Base-by-base conservation (phyloP, 2,113 vertebrate genomes). In the Himantopus leucocephalus region DNA sequence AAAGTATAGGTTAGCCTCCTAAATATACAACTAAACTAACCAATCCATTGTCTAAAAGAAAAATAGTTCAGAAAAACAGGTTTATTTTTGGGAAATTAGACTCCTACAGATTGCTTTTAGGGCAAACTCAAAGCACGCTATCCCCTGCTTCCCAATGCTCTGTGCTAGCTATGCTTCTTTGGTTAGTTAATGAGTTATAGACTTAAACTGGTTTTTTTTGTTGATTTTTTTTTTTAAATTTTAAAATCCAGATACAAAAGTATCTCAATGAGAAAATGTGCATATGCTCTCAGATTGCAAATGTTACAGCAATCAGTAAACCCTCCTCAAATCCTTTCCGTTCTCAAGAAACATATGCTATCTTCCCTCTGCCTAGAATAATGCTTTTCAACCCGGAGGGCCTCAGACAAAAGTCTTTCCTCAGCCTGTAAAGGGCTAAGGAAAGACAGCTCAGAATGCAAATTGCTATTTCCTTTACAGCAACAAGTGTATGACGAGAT, bases 141-240 rank as follows among this genome's bases (percentile, higher is more conserved):
- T 34, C 6, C 56, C 43, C 20, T 81, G 7, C 56, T 58, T 79
- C 64, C 66, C 41, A 58, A 14, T 4, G 59, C 35, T 89, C 73
- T 87, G 55, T 55, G 56, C 88, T 60, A 83, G 56, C 34, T 75
- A 55, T 45, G 60, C 37, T 58, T 91, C 94, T 95, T 96, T 95
- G 89, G 92, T 85, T 84, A 94, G 89, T 91, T 92, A 87, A 66
- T 43, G 34, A 93, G n/a, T 78, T 85, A 84, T 0, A 84, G 77
- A 88, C 27, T 45, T 86, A 59, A 45, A 86, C 32, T 32, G 23
- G n/a, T 58, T 37, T 58, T 37, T 55, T 30, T 37, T 37, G 24
- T 10, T 64, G 39, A 22, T n/a, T 34, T 14, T 48, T 41, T 39
- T 50, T 72, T 58, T 32, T 4, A 3, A 18, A 22, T 10, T 59